Percentiles rank a stretch among this genome's conserved stretches.
phyloP scores from a whole-genome alignment of 2,888 invertebrate species.

The Thymelicus acteon region DNA sequence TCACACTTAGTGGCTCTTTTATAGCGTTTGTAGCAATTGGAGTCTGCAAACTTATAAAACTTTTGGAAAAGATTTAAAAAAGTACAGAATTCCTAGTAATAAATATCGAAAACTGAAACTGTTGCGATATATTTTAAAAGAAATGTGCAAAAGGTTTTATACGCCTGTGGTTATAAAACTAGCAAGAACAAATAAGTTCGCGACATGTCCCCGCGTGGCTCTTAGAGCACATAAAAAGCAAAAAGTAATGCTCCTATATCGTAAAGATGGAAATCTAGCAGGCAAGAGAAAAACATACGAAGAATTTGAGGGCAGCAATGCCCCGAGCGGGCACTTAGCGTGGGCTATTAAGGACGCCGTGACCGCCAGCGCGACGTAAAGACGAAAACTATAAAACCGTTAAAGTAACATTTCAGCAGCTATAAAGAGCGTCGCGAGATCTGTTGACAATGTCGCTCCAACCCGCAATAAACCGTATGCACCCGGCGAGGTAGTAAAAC shows the following conservation, averaged over 20 bases:
- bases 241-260: slow-evolving; percentile 68
- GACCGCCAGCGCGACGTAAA: slow-evolving; percentile 81
- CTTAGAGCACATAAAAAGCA: slow-evolving; percentile 57
- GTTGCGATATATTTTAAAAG: slow-evolving; percentile 22
- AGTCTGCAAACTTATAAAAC: slow-evolving; percentile 16
- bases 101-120: slow-evolving; percentile 29
- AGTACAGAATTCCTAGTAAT: slow-evolving; percentile 15
- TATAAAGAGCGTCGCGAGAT: slow-evolving; percentile 83
- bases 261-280: slow-evolving; percentile 79
- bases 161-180: slow-evolving; percentile 25
- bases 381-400: slow-evolving; percentile 84
- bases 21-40: slow-evolving; percentile 11
- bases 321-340: slow-evolving; percentile 83
- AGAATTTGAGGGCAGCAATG: slow-evolving; percentile 72
- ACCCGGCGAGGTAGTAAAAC: slow-evolving; percentile 79
- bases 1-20: slow-evolving; percentile 14
- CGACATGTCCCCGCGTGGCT: slow-evolving; percentile 41
- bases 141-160: slow-evolving; percentile 17
- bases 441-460: slow-evolving; percentile 84
- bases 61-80: slow-evolving; percentile 7
- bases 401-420: slow-evolving; percentile 84
- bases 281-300: slow-evolving; percentile 74
- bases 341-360: slow-evolving; percentile 78
- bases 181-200: slow-evolving; percentile 33
- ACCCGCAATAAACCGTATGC: slow-evolving; percentile 82